Evolutionary conservation across 2,797 vertebrate species (phyloP), one percentile per base, ranked within the genome.

Genomic region (Anabacerthia variegaticeps): DNA sequence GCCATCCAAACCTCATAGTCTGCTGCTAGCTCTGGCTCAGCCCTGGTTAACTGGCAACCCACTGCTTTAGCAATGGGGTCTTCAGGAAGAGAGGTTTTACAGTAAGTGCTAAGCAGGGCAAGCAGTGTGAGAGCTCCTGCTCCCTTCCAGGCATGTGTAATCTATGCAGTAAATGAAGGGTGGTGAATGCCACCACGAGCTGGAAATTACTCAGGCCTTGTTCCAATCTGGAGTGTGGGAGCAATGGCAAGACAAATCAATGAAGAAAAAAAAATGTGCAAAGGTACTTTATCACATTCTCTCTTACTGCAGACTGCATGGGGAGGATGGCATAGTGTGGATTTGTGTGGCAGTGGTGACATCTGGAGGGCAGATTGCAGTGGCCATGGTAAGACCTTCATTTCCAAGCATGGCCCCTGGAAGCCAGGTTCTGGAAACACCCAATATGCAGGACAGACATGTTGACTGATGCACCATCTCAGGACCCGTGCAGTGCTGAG

Each of bases 361-460:
- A 84, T 59, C 83, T 89, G 66, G 72, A 82, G 86, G 66, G 27
- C 2, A 2, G 52, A 73, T 54, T n/a, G 27, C 62, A 28, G 41
- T 49, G 63, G 30, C 24, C 5, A 0, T 22, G 15, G 18, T 26
- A 58, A 48, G n/a, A 30, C 36, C 32, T 52, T 65, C 0, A 2
- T 58, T 80, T 66, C 62, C 62, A 62, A 51, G 54, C 30, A 41
- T 5, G 3, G 23, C 3, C 6, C 41, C 36, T 56, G 41, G 14
- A 43, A 71, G 23, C 15, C 30, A 18, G 11, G 26, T 49, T 28
- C 27, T 39, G 17, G 56, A 28, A 43, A 3, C 44, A 44, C 34
- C 12, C 23, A 3, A 10, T 7, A 17, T 2, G 1, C 1, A 4
- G 24, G 43, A 37, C 1, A 2, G 34, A 34, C 0, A 0, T 49